phyloP scores from a whole-genome alignment of 2,888 invertebrate species.

The Cheilosia vernalis region DNA sequence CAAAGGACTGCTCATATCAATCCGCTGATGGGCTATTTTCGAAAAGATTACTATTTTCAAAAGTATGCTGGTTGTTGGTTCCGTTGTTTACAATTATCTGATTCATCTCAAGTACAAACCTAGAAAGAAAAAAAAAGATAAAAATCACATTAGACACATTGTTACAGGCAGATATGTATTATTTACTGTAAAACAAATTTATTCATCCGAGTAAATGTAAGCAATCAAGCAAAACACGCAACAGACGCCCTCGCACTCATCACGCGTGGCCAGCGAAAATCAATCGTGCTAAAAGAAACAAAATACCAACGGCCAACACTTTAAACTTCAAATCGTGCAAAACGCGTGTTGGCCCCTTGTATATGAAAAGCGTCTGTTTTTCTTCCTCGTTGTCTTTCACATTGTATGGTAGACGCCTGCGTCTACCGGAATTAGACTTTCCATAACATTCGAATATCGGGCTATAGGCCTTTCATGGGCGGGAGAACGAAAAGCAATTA shows the following conservation, averaged over 20 bases:
- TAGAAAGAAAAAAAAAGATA: conserved; percentile 52
- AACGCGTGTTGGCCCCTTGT: background rate
- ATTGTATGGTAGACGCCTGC: too few relatives aligned
- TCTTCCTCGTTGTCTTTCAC: too few relatives aligned
- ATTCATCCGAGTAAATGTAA: conserved; percentile 12
- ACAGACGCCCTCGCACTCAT: conserved; percentile 2
- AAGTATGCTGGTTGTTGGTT: background rate
- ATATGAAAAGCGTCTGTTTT: background rate
- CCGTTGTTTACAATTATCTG: conserved; percentile 13
- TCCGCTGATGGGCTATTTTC: background rate
- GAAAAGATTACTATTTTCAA: background rate
- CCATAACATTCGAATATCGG: background rate
- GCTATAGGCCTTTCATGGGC: background rate
- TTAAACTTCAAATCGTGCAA: conserved; percentile 2
- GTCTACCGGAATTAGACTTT: conserved; percentile 1
- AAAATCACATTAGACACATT: conserved; percentile 31
- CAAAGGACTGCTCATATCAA: background rate
- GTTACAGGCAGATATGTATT: conserved; percentile 13
- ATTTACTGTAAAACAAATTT: conserved; percentile 1
- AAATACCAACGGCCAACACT: background rate
- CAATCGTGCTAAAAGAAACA: conserved; percentile 9
- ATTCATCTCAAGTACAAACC: conserved; percentile 60
- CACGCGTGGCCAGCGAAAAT: conserved; percentile 7
- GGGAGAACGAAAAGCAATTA: conserved; percentile 46
- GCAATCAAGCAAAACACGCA: conserved; percentile 29